Percentiles rank a stretch among this genome's conserved stretches.
These are phyloP conservation scores for Eidolon helvum DNA, from an alignment of 2,113 vertebrate species.

Conservation along the genomic window DNA sequence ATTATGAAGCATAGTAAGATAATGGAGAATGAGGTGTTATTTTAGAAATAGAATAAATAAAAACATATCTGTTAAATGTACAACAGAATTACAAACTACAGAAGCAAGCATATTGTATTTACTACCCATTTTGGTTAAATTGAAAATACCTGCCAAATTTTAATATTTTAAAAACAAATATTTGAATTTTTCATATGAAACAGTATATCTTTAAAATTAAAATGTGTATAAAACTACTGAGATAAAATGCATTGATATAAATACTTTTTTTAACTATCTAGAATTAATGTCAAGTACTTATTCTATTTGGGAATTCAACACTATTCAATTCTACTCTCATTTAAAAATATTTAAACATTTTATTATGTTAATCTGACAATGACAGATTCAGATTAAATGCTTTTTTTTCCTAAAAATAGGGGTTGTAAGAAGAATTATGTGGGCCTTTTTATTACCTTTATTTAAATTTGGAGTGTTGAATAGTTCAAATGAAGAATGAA, in stretches of 20 bases:
- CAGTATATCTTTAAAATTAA: neutral
- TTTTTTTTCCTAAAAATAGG: neutral
- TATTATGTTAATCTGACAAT: neutral
- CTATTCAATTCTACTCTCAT: neutral
- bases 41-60: constrained; percentile 18
- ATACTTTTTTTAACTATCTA: neutral
- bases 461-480: neutral
- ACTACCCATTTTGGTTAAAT: neutral
- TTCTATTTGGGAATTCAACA: neutral
- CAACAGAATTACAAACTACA: neutral
- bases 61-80: neutral
- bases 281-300: neutral
- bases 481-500: neutral
- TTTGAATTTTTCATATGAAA: neutral
- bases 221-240: neutral
- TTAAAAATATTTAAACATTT: constrained; percentile 35
- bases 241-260: neutral
- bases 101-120: neutral
- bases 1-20: neutral
- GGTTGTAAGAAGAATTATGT: neutral
- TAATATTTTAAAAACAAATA: neutral
- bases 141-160: constrained; percentile 16
- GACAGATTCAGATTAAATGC: neutral
- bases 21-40: neutral
- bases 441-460: neutral